phyloP scores from a whole-genome alignment of 2,113 vertebrate genomes.

The Pantherophis guttatus region DNA sequence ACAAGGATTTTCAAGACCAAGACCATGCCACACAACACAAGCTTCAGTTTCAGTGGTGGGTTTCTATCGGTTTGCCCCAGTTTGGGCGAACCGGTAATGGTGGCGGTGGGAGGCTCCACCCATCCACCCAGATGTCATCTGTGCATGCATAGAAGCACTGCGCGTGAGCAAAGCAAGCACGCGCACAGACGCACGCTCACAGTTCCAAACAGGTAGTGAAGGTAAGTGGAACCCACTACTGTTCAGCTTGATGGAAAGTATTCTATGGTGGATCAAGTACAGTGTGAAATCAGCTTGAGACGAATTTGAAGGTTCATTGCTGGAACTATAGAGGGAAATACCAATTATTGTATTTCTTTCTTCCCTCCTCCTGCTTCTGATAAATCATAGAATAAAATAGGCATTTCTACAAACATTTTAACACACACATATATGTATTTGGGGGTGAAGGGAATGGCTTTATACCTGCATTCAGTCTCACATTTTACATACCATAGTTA shows the following conservation, averaged over 20 bases:
- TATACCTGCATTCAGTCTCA: neutral
- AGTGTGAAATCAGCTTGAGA: neutral
- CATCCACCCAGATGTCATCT: too few species aligned
- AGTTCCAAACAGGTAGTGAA: too few species aligned
- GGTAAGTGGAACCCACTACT: too few species aligned
- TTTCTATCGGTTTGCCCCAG: too few species aligned
- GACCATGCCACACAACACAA: neutral
- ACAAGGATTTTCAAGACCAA: neutral
- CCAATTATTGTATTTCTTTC: neutral
- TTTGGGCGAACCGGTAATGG: too few species aligned
- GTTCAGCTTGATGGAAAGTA: neutral
- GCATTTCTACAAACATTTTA: neutral
- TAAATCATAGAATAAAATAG: neutral
- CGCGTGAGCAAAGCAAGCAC: too few species aligned
- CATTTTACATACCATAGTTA: neutral
- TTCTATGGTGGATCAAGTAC: neutral
- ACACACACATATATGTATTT: neutral
- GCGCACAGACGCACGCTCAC: too few species aligned
- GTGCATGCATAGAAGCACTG: too few species aligned
- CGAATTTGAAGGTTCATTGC: neutral
- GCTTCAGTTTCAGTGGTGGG: neutral
- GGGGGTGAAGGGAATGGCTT: neutral
- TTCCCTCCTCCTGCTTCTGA: neutral
- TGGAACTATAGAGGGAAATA: neutral
- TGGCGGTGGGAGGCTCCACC: too few species aligned